These are phyloP conservation scores for Enteromius treurensis DNA, from an alignment of 2,797 vertebrate genomes.

Conservation along the genomic window DNA sequence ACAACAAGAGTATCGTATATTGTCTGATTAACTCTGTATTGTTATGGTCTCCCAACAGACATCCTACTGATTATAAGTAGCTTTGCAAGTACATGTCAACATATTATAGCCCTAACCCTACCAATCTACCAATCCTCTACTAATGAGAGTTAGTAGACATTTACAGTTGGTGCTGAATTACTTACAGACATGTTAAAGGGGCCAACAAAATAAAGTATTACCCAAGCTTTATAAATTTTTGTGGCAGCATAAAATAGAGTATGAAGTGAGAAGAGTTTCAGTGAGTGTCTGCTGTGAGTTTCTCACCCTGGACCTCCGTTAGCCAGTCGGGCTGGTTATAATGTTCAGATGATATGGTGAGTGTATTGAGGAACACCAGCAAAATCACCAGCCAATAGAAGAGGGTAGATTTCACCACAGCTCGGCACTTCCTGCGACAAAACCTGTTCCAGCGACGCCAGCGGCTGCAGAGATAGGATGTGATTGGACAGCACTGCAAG, in stretches of 20 bases:
- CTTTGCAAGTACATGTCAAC: neutral
- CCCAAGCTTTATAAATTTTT: neutral
- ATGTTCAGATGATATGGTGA: conserved; percentile 97
- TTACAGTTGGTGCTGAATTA: too few species aligned
- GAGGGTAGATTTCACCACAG: conserved; percentile 92
- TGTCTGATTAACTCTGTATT: too few species aligned
- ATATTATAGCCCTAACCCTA: too few species aligned
- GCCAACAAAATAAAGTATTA: too few species aligned
- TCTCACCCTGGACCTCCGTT: conserved; percentile 92
- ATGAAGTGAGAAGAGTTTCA: neutral
- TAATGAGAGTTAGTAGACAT: neutral
- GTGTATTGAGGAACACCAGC: conserved; percentile 97
- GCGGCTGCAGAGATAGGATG: conserved; percentile 78
- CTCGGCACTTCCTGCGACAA: conserved; percentile 90
- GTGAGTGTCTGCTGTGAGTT: neutral
- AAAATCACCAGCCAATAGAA: conserved; percentile 99
- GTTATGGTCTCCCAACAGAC: too few species aligned
- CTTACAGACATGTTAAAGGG: too few species aligned
- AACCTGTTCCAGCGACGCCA: conserved; percentile 98
- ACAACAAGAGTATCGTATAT: too few species aligned
- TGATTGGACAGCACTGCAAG: neutral
- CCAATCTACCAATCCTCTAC: neutral
- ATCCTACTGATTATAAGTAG: too few species aligned
- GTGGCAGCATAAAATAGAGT: neutral
- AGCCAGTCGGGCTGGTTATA: conserved; percentile 95